Conservation (phyloP, 2,888 invertebrate species). For the Nymphalis polychloros region DNA sequence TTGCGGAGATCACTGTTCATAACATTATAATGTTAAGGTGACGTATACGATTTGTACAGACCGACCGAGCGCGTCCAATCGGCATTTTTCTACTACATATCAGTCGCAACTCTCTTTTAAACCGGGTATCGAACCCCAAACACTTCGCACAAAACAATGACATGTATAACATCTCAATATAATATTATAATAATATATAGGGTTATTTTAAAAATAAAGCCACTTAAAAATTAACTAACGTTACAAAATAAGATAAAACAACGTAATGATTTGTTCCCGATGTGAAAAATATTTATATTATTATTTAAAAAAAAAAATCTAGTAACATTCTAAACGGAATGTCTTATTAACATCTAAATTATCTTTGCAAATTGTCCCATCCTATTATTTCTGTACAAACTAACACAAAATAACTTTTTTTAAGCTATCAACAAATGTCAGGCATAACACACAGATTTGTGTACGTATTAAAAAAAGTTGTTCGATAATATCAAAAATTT, state of each 20-base stretch:
- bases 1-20: conserved; percentile 65
- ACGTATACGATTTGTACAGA: conserved; percentile 80
- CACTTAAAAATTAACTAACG: conserved; percentile 80
- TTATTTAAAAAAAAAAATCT: conserved; percentile 71
- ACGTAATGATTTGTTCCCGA: conserved; percentile 82
- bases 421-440: conserved; percentile 74
- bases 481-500: conserved; percentile 57
- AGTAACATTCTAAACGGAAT: conserved; percentile 82
- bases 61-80: conserved; percentile 56
- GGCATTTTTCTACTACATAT: conserved; percentile 73
- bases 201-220: conserved; percentile 76
- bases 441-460: conserved; percentile 64
- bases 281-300: conserved; percentile 73
- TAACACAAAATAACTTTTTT: conserved; percentile 77
- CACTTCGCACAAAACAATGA: conserved; percentile 79
- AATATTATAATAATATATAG: conserved; percentile 70
- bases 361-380: conserved; percentile 82
- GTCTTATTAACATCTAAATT: conserved; percentile 78
- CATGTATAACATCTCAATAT: conserved; percentile 80
- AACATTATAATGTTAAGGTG: conserved; percentile 79
- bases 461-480: conserved; percentile 69
- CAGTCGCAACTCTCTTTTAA: conserved; percentile 78
- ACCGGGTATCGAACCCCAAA: conserved; percentile 70
- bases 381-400: conserved; percentile 78
- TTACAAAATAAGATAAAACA: conserved; percentile 82